Conservation (phyloP, 2,888 invertebrate species). For the Sthenelais limicola region DNA sequence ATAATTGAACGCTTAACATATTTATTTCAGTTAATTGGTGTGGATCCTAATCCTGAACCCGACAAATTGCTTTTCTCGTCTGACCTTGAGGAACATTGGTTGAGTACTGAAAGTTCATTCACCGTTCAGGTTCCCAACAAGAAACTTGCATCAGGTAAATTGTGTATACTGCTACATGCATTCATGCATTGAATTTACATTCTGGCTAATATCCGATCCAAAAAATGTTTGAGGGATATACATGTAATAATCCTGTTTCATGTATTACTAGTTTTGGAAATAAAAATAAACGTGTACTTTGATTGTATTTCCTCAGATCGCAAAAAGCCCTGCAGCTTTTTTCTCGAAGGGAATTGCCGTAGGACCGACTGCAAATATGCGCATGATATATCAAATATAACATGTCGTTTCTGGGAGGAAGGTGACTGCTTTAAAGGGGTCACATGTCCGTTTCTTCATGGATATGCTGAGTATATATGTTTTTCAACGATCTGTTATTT, state of each 20-base stretch:
- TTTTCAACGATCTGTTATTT: no score
- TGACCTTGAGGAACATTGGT: slow-evolving; percentile 68
- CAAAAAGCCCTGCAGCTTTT: slow-evolving; percentile 73
- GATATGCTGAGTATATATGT: slow-evolving; percentile 37
- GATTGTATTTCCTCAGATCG: no score
- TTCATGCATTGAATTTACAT: no score
- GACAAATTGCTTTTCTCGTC: slow-evolving; percentile 63
- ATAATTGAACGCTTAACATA: no score
- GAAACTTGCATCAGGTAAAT: no score
- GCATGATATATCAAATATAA: slow-evolving; percentile 73
- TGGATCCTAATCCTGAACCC: slow-evolving; percentile 42
- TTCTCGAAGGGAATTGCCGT: slow-evolving; percentile 74
- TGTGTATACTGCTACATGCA: no score
- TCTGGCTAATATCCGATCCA: no score
- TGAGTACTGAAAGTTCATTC: slow-evolving; percentile 46
- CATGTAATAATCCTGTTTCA: no score
- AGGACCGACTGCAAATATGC: slow-evolving; percentile 74
- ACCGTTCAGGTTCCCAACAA: slow-evolving; percentile 43
- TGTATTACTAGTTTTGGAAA: no score
- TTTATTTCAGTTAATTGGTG: slow-evolving; percentile 2
- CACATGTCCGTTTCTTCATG: slow-evolving; percentile 68
- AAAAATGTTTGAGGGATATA: no score
- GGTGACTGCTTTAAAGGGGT: slow-evolving; percentile 74
- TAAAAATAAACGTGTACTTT: no score
- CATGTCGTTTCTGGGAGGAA: slow-evolving; percentile 74